Conservation (phyloP, 2,888 invertebrate species). For the Rotaria macrura region DNA sequence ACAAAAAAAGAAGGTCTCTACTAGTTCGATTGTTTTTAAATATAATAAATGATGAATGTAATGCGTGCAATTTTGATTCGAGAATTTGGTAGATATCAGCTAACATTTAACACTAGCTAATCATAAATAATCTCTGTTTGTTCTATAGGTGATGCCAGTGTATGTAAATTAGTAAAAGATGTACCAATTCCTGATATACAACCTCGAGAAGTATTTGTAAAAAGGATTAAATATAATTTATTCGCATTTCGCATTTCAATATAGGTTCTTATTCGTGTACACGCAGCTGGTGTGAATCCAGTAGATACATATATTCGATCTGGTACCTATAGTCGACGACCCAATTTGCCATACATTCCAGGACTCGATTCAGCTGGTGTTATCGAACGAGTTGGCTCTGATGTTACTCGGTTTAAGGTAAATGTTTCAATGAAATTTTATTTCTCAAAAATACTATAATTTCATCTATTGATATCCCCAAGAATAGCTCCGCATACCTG, state of each 20-base stretch:
- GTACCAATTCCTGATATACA: background rate
- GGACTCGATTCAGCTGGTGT: conserved; percentile 55
- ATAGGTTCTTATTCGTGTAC: conserved; percentile 54
- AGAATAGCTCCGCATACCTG: too few species aligned
- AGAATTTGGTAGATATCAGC: background rate
- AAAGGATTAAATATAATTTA: background rate
- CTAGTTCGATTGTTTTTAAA: background rate
- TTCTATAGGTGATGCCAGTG: background rate
- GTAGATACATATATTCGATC: conserved; percentile 56
- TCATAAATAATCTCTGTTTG: background rate
- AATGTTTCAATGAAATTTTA: background rate
- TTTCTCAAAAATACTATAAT: too few species aligned
- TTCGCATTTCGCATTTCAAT: background rate
- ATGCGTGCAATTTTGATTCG: conserved; percentile 6
- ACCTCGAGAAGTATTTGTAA: background rate
- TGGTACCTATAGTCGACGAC: conserved; percentile 50
- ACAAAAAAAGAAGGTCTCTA: background rate
- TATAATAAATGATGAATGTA: background rate
- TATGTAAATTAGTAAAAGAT: background rate
- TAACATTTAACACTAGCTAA: background rate
- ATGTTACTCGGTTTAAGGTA: conserved; percentile 51
- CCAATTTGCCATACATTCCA: conserved; percentile 53
- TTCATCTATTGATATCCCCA: too few species aligned
- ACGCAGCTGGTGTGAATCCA: conserved; percentile 55
- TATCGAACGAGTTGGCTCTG: conserved; percentile 50